Conservation (phyloP, 2,888 invertebrate species). For the Candidula unifasciata region DNA sequence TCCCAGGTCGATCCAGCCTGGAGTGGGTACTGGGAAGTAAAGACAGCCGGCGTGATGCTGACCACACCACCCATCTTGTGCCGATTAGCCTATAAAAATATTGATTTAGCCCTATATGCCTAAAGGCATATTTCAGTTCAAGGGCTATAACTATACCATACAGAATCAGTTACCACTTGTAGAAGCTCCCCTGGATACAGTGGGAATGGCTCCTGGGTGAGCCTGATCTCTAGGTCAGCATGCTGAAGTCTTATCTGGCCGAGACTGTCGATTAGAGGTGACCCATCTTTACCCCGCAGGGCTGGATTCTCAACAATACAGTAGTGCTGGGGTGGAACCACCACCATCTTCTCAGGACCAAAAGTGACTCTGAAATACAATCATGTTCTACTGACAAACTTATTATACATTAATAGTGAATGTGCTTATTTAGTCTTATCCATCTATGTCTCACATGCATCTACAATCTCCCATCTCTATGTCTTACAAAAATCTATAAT, state of each 20-base stretch:
- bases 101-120: no score
- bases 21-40: no score
- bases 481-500: no score
- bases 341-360: conserved; percentile 79
- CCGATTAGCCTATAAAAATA: no score
- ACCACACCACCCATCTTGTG: no score
- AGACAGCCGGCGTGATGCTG: no score
- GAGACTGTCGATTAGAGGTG: conserved; percentile 73
- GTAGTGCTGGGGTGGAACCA: conserved; percentile 79
- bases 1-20: no score
- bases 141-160: background rate
- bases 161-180: background rate
- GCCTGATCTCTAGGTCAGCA: conserved; percentile 79
- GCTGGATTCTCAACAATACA: conserved; percentile 80
- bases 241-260: conserved; percentile 79
- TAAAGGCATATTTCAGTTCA: no score
- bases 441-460: no score
- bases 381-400: background rate
- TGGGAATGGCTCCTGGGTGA: conserved; percentile 80
- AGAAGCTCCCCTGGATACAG: conserved; percentile 79
- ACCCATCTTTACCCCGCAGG: conserved; percentile 72
- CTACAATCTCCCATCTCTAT: no score
- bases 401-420: background rate
- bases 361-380: conserved; percentile 75
- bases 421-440: background rate